Base-by-base conservation (phyloP, 2,113 vertebrate genomes). In the Zapus hudsonius region DNA sequence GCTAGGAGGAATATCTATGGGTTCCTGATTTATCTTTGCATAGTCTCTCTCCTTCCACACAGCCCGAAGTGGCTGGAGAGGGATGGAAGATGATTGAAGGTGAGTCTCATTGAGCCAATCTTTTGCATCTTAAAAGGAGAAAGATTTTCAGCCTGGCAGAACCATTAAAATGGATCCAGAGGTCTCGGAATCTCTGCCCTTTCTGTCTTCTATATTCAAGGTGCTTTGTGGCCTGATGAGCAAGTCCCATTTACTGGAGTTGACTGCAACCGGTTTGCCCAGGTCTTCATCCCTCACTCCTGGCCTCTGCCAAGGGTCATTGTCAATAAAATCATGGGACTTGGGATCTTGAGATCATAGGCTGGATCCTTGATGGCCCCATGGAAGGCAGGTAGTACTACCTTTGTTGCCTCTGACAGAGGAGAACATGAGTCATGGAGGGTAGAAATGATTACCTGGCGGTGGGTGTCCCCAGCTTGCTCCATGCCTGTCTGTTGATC, bases 81-180 rank as follows among this genome's bases (percentile, higher is more conserved):
- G 42, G n/a, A 69, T 4, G 15, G 90, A 70, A 93, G 76, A 91
- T 88, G 88, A 89, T 64, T 90, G 83, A 94, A 69, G 40, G 67
- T 5, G 27, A 69, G 63, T 86, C 86, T 84, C 69, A 9, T 75
- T 42, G 31, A 90, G 64, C 15, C 67, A 90, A 93, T 89, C 61
- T 82, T 80, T 96, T 59, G 38, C 38, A 78, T 89, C 47, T 89
- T 84, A 57, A 66, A 92, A 91, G 73, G 67, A 94, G 42, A 84
- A 84, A 9, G 23, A 57, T 87, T 92, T 75, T 78, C 76, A 87
- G 87, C 76, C 72, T 66, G 72, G 29, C 29, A 74, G 91, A 55
- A 73, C 44, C 67, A 33, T 40, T 55, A 20, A 83, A 67, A 31
- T 22, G 66, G 61, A 66, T 38, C 11, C 19, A 55, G 81, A 59